Conservation (phyloP, 2,113 vertebrate genomes). For the Otus sunia region DNA sequence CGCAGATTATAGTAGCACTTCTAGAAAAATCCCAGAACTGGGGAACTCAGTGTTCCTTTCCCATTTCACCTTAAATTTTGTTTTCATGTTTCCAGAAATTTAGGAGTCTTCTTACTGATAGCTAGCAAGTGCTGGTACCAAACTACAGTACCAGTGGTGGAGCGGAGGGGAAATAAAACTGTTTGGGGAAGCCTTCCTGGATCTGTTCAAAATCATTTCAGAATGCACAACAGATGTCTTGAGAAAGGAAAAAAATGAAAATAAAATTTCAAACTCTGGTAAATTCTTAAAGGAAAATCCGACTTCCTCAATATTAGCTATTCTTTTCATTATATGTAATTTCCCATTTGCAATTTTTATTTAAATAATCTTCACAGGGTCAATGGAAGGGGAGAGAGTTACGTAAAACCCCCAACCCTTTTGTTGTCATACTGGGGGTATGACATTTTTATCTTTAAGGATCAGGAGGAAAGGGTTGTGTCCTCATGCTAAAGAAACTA, state of each 20-base stretch:
- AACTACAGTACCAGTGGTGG: neutral
- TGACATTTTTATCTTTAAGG: slow-evolving; percentile 1
- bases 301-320: neutral
- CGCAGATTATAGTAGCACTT: neutral
- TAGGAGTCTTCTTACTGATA: neutral
- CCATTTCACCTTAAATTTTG: neutral
- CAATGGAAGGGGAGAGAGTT: neutral
- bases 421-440: neutral
- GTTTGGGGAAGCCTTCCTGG: neutral
- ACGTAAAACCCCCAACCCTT: neutral
- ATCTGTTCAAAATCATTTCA: neutral
- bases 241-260: neutral
- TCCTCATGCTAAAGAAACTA: neutral
- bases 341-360: neutral
- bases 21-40: neutral
- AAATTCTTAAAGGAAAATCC: neutral
- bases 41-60: neutral
- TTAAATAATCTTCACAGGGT: neutral
- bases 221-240: neutral
- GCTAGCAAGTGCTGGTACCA: neutral
- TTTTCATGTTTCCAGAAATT: neutral
- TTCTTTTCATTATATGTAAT: neutral
- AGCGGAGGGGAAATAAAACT: neutral
- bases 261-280: neutral
- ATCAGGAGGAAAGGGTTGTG: neutral